Conservation (phyloP, 1,140 invertebrate genomes). For the Diplogasteroides magnus region DNA sequence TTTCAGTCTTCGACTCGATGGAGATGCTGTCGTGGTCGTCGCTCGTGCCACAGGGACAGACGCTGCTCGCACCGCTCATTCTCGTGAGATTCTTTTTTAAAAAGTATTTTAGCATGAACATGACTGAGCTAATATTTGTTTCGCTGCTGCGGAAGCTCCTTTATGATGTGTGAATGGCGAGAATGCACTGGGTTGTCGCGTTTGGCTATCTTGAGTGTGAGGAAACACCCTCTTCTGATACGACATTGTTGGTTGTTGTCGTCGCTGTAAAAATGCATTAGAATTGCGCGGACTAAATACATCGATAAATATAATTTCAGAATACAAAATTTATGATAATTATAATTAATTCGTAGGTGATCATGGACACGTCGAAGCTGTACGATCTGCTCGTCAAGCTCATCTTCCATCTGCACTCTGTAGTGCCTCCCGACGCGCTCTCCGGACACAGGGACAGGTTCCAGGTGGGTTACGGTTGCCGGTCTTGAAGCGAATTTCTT, state of each 20-base stretch:
- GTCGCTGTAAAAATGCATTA: too few relatives aligned
- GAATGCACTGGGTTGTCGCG: too few relatives aligned
- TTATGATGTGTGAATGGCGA: too few relatives aligned
- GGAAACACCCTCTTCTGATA: too few relatives aligned
- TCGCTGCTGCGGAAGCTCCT: too few relatives aligned
- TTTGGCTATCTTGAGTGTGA: too few relatives aligned
- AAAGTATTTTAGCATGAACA: too few relatives aligned
- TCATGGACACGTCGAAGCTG: conserved; percentile 85
- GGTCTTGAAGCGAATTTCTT: too few relatives aligned
- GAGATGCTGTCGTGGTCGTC: conserved; percentile 88
- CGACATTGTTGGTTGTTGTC: too few relatives aligned
- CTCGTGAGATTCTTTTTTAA: conserved; percentile 64
- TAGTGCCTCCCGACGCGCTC: conserved; percentile 80
- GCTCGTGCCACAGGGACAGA: conserved; percentile 92
- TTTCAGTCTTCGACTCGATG: conserved; percentile 81
- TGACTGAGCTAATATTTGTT: too few relatives aligned
- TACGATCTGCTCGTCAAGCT: conserved; percentile 95
- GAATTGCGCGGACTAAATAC: background rate
- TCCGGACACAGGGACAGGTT: conserved; percentile 84
- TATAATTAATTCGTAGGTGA: conserved; percentile 56
- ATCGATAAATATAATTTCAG: background rate
- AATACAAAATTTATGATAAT: background rate
- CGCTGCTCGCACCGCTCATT: conserved; percentile 86
- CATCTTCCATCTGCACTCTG: conserved; percentile 86
- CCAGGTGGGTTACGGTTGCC: too few relatives aligned